Evolutionary conservation across 2,113 vertebrate genomes (phyloP).

Genomic region (Symphodus melops): DNA sequence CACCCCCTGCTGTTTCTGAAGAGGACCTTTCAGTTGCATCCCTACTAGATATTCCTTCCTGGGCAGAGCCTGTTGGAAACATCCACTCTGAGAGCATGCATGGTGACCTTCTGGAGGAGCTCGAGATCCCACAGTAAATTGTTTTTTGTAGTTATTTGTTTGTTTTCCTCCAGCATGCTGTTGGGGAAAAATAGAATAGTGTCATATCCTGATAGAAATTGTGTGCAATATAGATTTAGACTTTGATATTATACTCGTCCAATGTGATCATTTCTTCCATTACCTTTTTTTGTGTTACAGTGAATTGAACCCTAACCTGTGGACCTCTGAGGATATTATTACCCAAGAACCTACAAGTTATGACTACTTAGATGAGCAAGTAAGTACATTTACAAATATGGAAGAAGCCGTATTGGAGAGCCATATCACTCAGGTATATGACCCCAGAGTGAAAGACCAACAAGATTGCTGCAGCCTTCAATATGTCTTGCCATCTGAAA

Average conservation of each 20-base stretch:
- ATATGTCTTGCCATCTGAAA: slow-evolving; percentile 34
- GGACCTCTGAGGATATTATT: slow-evolving; percentile 72
- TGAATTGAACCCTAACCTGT: slow-evolving; percentile 74
- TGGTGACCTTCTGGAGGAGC: slow-evolving; percentile 89
- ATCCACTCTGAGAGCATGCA: slow-evolving; percentile 86
- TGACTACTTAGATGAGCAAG: slow-evolving; percentile 72
- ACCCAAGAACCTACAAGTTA: slow-evolving; percentile 62
- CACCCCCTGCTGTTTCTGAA: slow-evolving; percentile 94
- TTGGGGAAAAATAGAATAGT: not conserved
- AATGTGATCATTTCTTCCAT: slow-evolving; percentile 20
- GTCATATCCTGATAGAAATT: not conserved
- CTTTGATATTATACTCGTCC: not conserved
- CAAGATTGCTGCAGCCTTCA: slow-evolving; percentile 45
- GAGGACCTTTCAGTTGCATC: slow-evolving; percentile 94
- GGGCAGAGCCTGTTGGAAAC: slow-evolving; percentile 86
- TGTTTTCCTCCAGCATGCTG: not conserved
- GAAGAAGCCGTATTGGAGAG: slow-evolving; percentile 52
- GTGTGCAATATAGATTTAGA: not conserved
- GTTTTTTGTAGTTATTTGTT: slow-evolving; percentile 1
- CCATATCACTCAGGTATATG: slow-evolving; percentile 44
- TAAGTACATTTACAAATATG: slow-evolving; percentile 70
- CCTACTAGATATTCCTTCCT: slow-evolving; percentile 88
- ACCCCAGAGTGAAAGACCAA: slow-evolving; percentile 52
- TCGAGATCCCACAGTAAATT: slow-evolving; percentile 81
- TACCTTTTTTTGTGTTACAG: slow-evolving; percentile 57